A percentile compares a stretch with the other conserved stretches of the same genome.
Evolutionary conservation across 1,140 invertebrate genomes (phyloP).

Genomic region (Papilio dardanus): DNA sequence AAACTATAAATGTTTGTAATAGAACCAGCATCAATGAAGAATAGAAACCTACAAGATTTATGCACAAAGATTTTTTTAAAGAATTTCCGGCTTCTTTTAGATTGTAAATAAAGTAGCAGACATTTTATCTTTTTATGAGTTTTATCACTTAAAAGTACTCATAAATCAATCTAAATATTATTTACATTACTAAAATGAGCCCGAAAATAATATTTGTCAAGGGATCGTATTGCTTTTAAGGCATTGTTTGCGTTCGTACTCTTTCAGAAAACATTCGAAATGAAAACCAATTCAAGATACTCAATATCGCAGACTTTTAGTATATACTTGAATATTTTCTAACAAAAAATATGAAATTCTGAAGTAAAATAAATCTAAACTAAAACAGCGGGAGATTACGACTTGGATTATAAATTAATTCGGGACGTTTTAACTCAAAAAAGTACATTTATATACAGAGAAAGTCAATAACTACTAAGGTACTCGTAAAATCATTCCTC

Average conservation of each 20-base stretch:
- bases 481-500: not conserved
- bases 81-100: not conserved
- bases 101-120: not conserved
- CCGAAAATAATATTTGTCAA: constrained; percentile 22
- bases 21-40: no score
- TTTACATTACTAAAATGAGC: constrained; percentile 22
- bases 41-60: no score
- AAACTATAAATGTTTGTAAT: no score
- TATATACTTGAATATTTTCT: not conserved
- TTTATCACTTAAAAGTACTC: not conserved
- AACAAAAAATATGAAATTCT: not conserved
- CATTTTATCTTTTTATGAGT: not conserved
- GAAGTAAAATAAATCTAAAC: not conserved
- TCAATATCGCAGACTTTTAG: not conserved
- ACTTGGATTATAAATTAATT: not conserved
- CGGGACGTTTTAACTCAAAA: not conserved
- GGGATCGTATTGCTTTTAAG: constrained; percentile 25
- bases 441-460: not conserved
- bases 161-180: constrained; percentile 9
- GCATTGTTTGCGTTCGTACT: constrained; percentile 14
- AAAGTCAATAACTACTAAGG: not conserved
- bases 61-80: not conserved
- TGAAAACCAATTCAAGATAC: not conserved
- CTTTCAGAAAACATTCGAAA: not conserved
- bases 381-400: not conserved